phyloP scores from a whole-genome alignment of 1,140 invertebrate species.

The Dreissena rostriformis region DNA sequence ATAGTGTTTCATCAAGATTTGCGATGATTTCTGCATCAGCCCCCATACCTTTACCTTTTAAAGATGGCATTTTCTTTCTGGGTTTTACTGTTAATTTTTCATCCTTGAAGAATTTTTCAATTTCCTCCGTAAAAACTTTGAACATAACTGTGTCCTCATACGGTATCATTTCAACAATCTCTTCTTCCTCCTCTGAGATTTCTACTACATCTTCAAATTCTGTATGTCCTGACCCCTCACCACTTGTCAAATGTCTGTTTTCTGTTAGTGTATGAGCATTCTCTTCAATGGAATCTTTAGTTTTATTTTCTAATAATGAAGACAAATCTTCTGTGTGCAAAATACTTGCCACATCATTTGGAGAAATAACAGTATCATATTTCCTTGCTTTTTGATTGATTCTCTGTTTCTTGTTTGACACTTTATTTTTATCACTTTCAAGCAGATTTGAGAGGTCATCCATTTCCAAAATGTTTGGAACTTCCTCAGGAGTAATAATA shows the following conservation, averaged over 20 bases:
- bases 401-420: background rate
- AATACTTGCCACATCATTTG: background rate
- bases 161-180: slow-evolving; percentile 12
- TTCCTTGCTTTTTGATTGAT: background rate
- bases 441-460: background rate
- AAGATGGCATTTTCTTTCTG: background rate
- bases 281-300: slow-evolving; percentile 2
- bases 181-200: background rate
- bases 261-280: background rate
- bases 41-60: background rate
- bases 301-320: too few species aligned
- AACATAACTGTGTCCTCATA: slow-evolving; percentile 49
- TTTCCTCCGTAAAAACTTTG: slow-evolving; percentile 36
- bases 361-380: background rate
- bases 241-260: background rate
- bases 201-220: background rate
- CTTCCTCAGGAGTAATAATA: slow-evolving; percentile 25
- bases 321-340: background rate
- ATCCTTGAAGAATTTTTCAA: slow-evolving; percentile 37
- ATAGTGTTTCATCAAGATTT: slow-evolving; percentile 47
- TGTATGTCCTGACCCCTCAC: background rate
- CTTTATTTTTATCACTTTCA: background rate
- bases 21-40: slow-evolving; percentile 51
- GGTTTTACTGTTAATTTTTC: background rate
- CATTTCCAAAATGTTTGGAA: slow-evolving; percentile 39